These are phyloP conservation scores for Cremastinae sp. DNA, from an alignment of 2,888 invertebrate genomes.

Conservation along the genomic window DNA sequence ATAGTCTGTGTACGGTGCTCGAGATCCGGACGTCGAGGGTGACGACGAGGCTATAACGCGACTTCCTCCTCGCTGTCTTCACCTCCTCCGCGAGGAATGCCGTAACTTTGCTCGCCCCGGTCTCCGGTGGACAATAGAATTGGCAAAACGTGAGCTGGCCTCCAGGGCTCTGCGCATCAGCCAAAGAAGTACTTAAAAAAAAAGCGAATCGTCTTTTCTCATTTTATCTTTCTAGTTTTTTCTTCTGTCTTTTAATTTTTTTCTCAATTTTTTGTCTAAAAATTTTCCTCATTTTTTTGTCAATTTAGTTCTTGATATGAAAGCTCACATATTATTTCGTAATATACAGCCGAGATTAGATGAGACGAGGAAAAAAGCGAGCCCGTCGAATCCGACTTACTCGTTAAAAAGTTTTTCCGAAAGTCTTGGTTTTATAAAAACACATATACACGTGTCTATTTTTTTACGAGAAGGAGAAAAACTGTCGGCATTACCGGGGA, in stretches of 20 bases:
- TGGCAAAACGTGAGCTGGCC: constrained; percentile 56
- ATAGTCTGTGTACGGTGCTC: constrained; percentile 22
- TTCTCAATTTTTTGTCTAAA: constrained; percentile 44
- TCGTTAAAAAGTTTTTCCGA: constrained; percentile 49
- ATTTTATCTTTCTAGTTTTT: constrained; percentile 1
- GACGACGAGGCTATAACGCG: constrained; percentile 58
- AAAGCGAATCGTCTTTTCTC: constrained; percentile 33
- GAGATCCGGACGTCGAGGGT: constrained; percentile 57
- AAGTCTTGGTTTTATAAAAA: constrained; percentile 12
- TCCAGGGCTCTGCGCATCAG: constrained; percentile 47
- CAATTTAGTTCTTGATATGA: too few species aligned
- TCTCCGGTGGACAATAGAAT: constrained; percentile 64
- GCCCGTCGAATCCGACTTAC: constrained; percentile 3
- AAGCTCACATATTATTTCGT: too few species aligned
- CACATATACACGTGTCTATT: constrained; percentile 12
- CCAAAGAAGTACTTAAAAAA: constrained; percentile 58
- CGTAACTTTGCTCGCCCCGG: constrained; percentile 60
- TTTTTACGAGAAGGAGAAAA: not conserved
- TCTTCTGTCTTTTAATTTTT: constrained; percentile 38
- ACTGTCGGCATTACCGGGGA: constrained; percentile 10
- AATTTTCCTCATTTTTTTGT: too few species aligned
- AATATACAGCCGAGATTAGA: constrained; percentile 6
- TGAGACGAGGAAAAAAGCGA: constrained; percentile 13
- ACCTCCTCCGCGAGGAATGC: constrained; percentile 33
- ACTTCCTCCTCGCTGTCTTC: constrained; percentile 49